Evolutionary conservation across 2,797 vertebrate genomes (phyloP), one percentile per base, ranked within the genome.

Genomic region (Podarcis siculus): DNA sequence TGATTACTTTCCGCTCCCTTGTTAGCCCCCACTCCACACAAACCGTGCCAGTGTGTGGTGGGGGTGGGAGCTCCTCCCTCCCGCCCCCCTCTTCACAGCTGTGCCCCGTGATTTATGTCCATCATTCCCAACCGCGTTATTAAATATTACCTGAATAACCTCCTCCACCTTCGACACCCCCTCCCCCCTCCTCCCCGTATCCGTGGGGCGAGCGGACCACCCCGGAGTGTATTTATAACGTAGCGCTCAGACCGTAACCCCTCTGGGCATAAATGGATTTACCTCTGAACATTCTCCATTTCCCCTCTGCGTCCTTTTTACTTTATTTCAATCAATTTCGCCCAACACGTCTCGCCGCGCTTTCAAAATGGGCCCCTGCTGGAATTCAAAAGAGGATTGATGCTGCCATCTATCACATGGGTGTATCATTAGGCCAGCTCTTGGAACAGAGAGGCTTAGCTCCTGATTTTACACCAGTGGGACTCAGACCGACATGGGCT

Each of bases 301-400:
- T 77, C 85, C 1, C 3, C 84, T 69, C 8, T 1, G 64, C 15
- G 25, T 78, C 83, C 76, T 55, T 13, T 83, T 76, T 21, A 72
- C 83, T 89, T 39, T 10, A 82, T 76, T 90, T 93, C 87, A 77
- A 32, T 72, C 27, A 23, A 75, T 91, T 80, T 81, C 82, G 19
- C 23, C 82, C 82, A 7, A 42, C 79, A 58, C 17, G 0, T 69
- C 39, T 85, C 35, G 32, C 39, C 0, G 0, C 35, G n/a, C 83
- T 88, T 84, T 82, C 6, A 7, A 64, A 86, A 76, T 17, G 35
- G 79, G 71, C 55, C 73, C 80, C 89, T 84, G 80, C 72, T 80
- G 75, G 78, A 75, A 72, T 80, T 85, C 83, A 69, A 82, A 77
- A 66, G 12, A 42, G 83, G 39, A 58, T 2, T 25, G 61, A 55